Conservation (phyloP, 2,888 invertebrate genomes). For the Octonoba sinensis region DNA sequence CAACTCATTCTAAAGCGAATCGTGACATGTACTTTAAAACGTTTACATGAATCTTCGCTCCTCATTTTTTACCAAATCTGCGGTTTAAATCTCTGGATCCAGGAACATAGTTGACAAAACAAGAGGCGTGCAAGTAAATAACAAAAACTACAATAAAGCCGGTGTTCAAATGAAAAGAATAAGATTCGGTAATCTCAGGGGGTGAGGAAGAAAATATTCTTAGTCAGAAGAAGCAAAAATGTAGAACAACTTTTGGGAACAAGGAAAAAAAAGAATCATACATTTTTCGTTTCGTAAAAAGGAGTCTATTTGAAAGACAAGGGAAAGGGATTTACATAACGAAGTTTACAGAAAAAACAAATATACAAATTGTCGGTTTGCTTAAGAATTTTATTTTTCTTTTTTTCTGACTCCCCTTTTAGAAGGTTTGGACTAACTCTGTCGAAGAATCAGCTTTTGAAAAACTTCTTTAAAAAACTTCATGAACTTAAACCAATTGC, state of each 20-base stretch:
- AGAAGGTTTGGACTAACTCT: too few relatives aligned
- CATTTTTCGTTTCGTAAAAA: constrained; percentile 22
- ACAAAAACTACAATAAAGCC: constrained; percentile 4
- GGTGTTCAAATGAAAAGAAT: constrained; percentile 21
- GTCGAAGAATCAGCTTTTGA: too few relatives aligned
- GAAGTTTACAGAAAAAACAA: constrained; percentile 52
- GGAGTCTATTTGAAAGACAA: constrained; percentile 33
- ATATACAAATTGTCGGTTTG: constrained; percentile 54
- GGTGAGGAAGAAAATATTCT: constrained; percentile 13
- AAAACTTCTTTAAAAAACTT: too few relatives aligned
- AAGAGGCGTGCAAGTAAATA: constrained; percentile 26
- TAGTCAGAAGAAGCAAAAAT: constrained; percentile 7
- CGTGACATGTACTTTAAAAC: background rate
- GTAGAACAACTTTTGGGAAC: background rate
- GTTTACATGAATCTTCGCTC: constrained; percentile 20
- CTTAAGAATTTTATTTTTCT: constrained; percentile 28
- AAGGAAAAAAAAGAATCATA: background rate
- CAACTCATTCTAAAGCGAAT: too few relatives aligned
- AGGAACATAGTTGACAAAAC: constrained; percentile 29
- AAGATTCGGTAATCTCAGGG: constrained; percentile 40
- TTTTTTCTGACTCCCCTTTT: background rate
- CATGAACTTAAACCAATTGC: too few relatives aligned
- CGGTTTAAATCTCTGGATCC: constrained; percentile 11
- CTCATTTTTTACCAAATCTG: constrained; percentile 13
- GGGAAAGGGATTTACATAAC: constrained; percentile 51